These are phyloP conservation scores for Bactericera cockerelli DNA, from an alignment of 1,140 invertebrate species.

Conservation along the genomic window DNA sequence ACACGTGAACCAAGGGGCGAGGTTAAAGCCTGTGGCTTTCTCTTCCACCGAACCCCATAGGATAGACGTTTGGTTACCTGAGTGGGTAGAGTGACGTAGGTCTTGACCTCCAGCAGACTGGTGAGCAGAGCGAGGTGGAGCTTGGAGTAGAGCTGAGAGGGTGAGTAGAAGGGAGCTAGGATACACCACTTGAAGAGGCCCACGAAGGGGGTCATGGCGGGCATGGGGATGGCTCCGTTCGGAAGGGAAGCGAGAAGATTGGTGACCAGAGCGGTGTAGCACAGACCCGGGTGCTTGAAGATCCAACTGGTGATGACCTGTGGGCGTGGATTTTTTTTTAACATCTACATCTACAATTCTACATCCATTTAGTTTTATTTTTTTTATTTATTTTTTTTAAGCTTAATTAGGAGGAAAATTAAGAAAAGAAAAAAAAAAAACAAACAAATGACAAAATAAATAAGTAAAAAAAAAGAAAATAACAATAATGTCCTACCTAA, in stretches of 20 bases:
- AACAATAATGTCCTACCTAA: no score
- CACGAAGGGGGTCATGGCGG: slow-evolving; percentile 59
- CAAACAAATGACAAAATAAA: no score
- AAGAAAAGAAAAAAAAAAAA: no score
- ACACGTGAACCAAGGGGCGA: slow-evolving; percentile 9
- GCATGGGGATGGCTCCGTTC: slow-evolving; percentile 61
- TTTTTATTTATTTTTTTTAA: no score
- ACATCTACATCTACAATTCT: no score
- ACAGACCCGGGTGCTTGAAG: slow-evolving; percentile 45
- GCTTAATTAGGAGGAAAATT: no score
- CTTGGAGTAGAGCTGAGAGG: slow-evolving; percentile 37
- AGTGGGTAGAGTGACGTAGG: slow-evolving; percentile 7
- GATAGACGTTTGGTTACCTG: no score
- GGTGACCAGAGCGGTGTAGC: slow-evolving; percentile 50
- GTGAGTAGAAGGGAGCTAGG: slow-evolving; percentile 39
- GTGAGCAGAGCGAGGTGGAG: slow-evolving; percentile 46
- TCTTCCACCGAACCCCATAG: no score
- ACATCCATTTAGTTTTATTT: no score
- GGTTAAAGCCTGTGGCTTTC: no score
- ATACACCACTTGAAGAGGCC: slow-evolving; percentile 55
- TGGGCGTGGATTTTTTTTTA: no score
- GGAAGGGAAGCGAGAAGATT: slow-evolving; percentile 44
- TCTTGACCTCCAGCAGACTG: slow-evolving; percentile 34
- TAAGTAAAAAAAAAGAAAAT: no score
- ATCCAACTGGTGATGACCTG: slow-evolving; percentile 45